Evolutionary conservation across 2,113 vertebrate genomes (phyloP).

Genomic region (Podilymbus podiceps): DNA sequence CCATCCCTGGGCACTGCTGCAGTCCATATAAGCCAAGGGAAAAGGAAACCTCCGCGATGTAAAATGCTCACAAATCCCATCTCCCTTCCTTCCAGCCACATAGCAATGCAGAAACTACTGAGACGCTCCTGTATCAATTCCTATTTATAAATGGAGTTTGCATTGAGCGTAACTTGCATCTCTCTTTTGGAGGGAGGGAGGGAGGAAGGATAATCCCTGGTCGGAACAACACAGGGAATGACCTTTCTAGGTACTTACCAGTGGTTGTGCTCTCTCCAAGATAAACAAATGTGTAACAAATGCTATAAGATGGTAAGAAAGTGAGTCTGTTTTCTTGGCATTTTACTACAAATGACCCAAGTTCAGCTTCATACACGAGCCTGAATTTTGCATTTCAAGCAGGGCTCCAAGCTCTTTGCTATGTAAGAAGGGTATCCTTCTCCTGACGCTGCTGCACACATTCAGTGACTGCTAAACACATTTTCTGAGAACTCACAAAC

Average conservation of each 20-base stretch:
- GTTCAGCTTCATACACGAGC: neutral
- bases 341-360: neutral
- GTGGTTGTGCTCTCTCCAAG: neutral
- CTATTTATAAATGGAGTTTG: neutral
- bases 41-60: neutral
- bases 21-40: neutral
- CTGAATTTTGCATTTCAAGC: neutral
- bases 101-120: neutral
- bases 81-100: neutral
- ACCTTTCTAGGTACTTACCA: neutral
- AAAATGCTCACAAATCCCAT: neutral
- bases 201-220: neutral
- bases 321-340: neutral
- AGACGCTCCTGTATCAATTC: neutral
- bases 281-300: neutral
- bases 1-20: neutral
- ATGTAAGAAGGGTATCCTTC: neutral
- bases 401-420: neutral
- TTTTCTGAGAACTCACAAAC: neutral
- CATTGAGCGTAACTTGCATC: accelerated
- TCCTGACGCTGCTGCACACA: neutral
- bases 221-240: neutral
- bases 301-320: neutral
- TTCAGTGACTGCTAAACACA: neutral
- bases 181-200: neutral